Evolutionary conservation across 2,113 vertebrate genomes (phyloP).

Genomic region (Nesospiza acunhae): DNA sequence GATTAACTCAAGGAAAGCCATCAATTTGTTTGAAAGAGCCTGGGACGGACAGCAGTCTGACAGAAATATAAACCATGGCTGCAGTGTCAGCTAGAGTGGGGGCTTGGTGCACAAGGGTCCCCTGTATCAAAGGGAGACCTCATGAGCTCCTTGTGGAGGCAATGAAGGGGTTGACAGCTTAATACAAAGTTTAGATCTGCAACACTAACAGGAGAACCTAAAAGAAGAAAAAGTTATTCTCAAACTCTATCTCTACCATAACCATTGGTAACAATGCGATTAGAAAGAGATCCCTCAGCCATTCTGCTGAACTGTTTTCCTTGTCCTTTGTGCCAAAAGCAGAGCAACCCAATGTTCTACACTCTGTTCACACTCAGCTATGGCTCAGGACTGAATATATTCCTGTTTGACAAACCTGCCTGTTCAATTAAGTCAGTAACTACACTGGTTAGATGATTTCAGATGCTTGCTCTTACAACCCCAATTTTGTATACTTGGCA

Average conservation of each 20-base stretch:
- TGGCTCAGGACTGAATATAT: background rate
- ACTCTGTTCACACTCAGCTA: background rate
- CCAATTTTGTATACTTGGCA: background rate
- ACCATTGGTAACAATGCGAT: background rate
- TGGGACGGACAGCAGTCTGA: background rate
- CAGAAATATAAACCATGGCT: rapidly evolving
- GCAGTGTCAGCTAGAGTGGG: background rate
- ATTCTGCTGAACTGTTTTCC: background rate
- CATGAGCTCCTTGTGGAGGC: background rate
- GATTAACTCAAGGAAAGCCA: background rate
- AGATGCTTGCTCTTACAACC: background rate
- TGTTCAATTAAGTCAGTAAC: background rate
- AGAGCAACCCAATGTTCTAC: background rate
- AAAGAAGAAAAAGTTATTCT: background rate
- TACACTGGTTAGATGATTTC: background rate
- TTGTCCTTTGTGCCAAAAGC: background rate
- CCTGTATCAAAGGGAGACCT: background rate
- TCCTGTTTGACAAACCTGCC: background rate
- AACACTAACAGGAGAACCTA: background rate
- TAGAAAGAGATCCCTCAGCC: background rate
- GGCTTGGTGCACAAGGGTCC: background rate
- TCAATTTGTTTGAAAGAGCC: background rate
- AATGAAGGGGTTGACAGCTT: background rate
- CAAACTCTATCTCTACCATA: background rate
- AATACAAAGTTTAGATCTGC: background rate